These are phyloP conservation scores for Tetragonula clypearis DNA, from an alignment of 1,140 invertebrate species.

Conservation along the genomic window DNA sequence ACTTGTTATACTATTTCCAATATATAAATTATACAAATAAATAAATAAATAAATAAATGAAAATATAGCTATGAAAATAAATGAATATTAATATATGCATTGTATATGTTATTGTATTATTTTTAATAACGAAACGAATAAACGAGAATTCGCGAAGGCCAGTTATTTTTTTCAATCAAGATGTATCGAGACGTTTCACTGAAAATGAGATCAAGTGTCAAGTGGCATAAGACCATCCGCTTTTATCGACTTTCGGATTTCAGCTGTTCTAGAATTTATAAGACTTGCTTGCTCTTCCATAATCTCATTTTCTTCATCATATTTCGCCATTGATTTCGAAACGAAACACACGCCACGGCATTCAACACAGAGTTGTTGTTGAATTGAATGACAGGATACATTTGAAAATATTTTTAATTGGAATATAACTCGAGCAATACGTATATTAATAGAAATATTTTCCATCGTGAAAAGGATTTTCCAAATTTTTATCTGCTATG, in stretches of 20 bases:
- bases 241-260: conserved; percentile 10
- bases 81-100: too few species aligned
- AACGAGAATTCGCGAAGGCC: background rate
- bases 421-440: too few species aligned
- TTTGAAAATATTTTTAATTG: too few species aligned
- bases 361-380: background rate
- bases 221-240: background rate
- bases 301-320: background rate
- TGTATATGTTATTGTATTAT: too few species aligned
- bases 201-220: background rate
- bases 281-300: background rate
- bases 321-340: background rate
- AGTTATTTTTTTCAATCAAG: background rate
- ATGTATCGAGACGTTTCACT: background rate
- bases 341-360: too few species aligned
- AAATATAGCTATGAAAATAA: too few species aligned
- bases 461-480: too few species aligned
- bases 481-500: too few species aligned
- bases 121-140: background rate
- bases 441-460: too few species aligned
- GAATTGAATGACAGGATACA: background rate
- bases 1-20: too few species aligned
- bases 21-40: too few species aligned
- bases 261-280: background rate
- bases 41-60: too few species aligned